Conservation (phyloP, 2,113 vertebrate genomes). For the Theristicus caerulescens region DNA sequence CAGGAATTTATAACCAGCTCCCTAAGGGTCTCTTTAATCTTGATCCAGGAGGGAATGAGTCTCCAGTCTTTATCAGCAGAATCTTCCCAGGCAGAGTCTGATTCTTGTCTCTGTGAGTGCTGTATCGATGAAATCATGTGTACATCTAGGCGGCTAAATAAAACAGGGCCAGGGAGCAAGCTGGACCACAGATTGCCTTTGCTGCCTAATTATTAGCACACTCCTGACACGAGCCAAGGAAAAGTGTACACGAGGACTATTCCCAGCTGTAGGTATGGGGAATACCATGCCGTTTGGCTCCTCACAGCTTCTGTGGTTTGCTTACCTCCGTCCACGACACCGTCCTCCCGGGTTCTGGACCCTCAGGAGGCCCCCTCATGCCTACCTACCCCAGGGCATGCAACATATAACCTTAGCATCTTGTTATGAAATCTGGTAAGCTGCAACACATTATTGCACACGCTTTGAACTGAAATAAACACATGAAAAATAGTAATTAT, state of each 20-base stretch:
- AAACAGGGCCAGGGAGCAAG: constrained; percentile 31
- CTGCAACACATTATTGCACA: background rate
- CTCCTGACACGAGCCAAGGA: background rate
- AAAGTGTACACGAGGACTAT: background rate
- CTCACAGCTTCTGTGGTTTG: background rate
- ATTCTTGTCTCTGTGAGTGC: constrained; percentile 30
- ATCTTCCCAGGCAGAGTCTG: constrained; percentile 34
- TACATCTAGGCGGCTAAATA: background rate
- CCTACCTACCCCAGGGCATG: background rate
- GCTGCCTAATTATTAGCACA: constrained; percentile 35
- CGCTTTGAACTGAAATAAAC: constrained; percentile 29
- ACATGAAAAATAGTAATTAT: constrained; percentile 2
- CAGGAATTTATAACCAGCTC: constrained; percentile 55
- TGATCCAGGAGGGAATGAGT: constrained; percentile 48
- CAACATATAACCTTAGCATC: background rate
- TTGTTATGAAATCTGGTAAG: background rate
- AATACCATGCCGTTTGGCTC: fast-evolving
- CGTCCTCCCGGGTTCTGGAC: background rate
- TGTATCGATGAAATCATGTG: constrained; percentile 15
- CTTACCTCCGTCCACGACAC: background rate
- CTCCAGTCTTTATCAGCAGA: constrained; percentile 50
- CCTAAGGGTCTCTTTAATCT: constrained; percentile 54
- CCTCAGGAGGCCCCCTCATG: background rate
- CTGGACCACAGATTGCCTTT: constrained; percentile 48
- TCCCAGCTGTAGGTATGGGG: background rate